Evolutionary conservation across 2,797 vertebrate species (phyloP).

Genomic region (Cyclopterus lumpus): DNA sequence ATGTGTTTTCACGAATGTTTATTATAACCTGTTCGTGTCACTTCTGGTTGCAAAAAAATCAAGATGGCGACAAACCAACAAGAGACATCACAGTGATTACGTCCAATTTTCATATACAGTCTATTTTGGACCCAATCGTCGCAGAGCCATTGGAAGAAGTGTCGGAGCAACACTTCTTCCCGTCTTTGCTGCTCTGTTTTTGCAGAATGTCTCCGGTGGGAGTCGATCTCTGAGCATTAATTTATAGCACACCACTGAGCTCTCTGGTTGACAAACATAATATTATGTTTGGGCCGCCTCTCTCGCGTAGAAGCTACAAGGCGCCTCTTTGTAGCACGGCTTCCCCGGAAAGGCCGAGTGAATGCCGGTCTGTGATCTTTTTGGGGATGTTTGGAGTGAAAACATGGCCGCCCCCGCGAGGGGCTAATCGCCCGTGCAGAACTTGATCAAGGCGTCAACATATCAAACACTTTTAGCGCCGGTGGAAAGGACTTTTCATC

Average conservation of each 20-base stretch:
- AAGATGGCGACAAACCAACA: not conserved
- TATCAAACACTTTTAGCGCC: conserved; percentile 46
- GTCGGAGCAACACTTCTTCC: conserved; percentile 20
- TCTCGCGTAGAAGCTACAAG: conserved; percentile 71
- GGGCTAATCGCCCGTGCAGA: conserved; percentile 62
- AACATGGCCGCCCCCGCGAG: conserved; percentile 73
- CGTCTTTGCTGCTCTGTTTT: conserved; percentile 47
- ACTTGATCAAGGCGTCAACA: too few species aligned
- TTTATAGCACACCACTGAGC: conserved; percentile 74
- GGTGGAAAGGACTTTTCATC: conserved; percentile 58
- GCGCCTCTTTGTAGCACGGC: conserved; percentile 75
- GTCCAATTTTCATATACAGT: not conserved
- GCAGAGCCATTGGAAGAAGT: not conserved
- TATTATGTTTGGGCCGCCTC: conserved; percentile 77
- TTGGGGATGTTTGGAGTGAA: conserved; percentile 81
- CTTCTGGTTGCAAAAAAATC: not conserved
- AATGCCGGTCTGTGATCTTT: conserved; percentile 77
- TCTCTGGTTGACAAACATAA: conserved; percentile 83
- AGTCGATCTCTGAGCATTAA: conserved; percentile 74
- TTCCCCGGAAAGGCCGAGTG: conserved; percentile 64
- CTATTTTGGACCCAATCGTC: not conserved
- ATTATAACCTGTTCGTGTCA: not conserved
- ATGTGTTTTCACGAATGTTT: not conserved
- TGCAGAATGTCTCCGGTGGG: conserved; percentile 60
- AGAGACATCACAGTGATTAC: not conserved